A percentile compares a stretch with the other conserved stretches of the same genome.
These are phyloP conservation scores for Lepisosteus oculatus DNA, from an alignment of 2,113 vertebrate genomes.

Conservation along the genomic window DNA sequence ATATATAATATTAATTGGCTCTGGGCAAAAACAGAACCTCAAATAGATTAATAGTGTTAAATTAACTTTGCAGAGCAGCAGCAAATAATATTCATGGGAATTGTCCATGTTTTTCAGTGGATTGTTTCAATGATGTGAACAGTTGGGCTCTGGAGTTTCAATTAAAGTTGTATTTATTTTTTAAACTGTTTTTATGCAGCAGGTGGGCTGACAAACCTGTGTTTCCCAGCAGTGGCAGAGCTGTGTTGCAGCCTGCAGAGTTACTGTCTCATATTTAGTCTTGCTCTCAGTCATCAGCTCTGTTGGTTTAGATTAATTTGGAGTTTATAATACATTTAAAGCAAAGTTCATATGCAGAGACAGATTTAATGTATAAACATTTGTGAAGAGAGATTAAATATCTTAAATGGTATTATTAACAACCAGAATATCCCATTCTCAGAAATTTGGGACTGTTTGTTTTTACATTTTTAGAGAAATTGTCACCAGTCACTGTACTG, in stretches of 20 bases:
- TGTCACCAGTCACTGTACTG: no score
- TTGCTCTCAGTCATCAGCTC: no score
- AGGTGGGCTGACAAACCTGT: constrained; percentile 31
- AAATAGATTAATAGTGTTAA: constrained; percentile 60
- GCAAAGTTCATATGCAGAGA: no score
- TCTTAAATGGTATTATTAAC: no score
- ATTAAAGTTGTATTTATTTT: constrained; percentile 26
- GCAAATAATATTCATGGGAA: constrained; percentile 64
- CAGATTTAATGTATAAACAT: no score
- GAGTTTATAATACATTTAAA: no score
- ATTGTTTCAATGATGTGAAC: constrained; percentile 30
- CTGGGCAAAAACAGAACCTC: constrained; percentile 28
- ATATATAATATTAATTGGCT: not conserved
- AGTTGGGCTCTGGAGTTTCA: constrained; percentile 35
- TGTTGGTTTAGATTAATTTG: no score
- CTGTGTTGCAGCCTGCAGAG: not conserved
- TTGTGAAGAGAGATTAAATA: no score
- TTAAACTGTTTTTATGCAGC: constrained; percentile 20
- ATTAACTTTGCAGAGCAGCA: constrained; percentile 46
- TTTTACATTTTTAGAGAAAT: no score
- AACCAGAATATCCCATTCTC: no score
- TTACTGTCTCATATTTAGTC: not conserved
- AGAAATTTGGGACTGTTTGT: no score
- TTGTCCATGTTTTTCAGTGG: constrained; percentile 29
- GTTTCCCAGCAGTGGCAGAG: no score